Conservation (phyloP, 2,888 invertebrate genomes). For the Drosophila tripunctata region DNA sequence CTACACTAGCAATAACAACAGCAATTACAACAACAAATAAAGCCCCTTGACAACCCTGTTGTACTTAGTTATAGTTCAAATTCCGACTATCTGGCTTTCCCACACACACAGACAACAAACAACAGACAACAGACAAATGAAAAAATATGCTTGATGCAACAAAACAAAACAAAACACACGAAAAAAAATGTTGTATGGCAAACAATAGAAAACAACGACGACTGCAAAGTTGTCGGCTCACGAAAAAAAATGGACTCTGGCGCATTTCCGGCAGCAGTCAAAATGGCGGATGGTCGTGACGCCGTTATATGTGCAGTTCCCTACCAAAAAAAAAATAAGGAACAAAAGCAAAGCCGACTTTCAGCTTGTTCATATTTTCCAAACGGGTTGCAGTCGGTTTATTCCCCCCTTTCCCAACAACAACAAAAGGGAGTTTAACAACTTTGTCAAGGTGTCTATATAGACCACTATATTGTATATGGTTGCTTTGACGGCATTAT, state of each 20-base stretch:
- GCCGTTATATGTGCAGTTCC: constrained; percentile 60
- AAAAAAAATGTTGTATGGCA: constrained; percentile 30
- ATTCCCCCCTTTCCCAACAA: too few relatives aligned
- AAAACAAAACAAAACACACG: constrained; percentile 28
- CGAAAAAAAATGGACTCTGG: constrained; percentile 73
- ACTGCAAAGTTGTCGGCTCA: constrained; percentile 37
- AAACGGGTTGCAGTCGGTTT: constrained; percentile 21
- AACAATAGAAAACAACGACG: constrained; percentile 64
- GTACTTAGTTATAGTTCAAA: constrained; percentile 57
- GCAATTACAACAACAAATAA: constrained; percentile 19
- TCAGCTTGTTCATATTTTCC: constrained; percentile 61
- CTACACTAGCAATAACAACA: constrained; percentile 2
- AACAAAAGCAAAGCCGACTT: not conserved
- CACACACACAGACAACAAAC: constrained; percentile 22
- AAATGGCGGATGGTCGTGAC: constrained; percentile 67
- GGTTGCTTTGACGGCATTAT: constrained; percentile 3
- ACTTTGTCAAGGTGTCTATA: constrained; percentile 23
- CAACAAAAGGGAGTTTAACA: constrained; percentile 19
- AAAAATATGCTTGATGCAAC: constrained; percentile 59
- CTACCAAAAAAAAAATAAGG: constrained; percentile 26
- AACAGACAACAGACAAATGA: constrained; percentile 26
- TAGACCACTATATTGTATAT: constrained; percentile 1
- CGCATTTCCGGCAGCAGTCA: constrained; percentile 78
- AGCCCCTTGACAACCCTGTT: constrained; percentile 44
- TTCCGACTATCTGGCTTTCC: constrained; percentile 43